Conservation (phyloP, 2,797 vertebrate species). For the Pteropus rufus region DNA sequence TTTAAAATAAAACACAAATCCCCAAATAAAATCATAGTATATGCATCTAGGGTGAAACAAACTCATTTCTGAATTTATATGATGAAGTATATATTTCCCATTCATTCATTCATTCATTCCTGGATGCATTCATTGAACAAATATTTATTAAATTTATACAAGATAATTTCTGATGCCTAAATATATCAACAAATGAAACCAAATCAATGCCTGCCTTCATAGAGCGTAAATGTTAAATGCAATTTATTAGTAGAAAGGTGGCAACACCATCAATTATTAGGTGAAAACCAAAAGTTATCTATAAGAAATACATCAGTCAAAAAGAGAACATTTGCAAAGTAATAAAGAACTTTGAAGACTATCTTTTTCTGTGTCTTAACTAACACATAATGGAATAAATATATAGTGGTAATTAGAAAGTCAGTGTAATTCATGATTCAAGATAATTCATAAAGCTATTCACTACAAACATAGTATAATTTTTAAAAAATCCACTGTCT, state of each 20-base stretch:
- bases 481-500: background rate
- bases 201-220: background rate
- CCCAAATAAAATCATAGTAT: background rate
- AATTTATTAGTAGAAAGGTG: background rate
- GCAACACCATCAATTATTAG: background rate
- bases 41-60: background rate
- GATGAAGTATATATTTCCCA: background rate
- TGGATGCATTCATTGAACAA: background rate
- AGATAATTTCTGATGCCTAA: background rate
- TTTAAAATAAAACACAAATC: background rate
- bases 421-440: background rate
- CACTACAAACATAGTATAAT: background rate
- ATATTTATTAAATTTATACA: background rate
- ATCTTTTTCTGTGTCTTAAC: background rate
- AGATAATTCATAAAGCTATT: background rate
- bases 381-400: background rate
- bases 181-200: background rate
- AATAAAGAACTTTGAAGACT: background rate
- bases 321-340: background rate
- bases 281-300: background rate
- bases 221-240: background rate
- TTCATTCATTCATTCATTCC: background rate
- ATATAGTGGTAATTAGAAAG: background rate
- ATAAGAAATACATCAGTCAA: background rate
- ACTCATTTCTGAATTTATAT: background rate